Evolutionary conservation across 2,888 invertebrate species (phyloP), one percentile per base, ranked within the genome.

Genomic region (Parasteatoda lunata): DNA sequence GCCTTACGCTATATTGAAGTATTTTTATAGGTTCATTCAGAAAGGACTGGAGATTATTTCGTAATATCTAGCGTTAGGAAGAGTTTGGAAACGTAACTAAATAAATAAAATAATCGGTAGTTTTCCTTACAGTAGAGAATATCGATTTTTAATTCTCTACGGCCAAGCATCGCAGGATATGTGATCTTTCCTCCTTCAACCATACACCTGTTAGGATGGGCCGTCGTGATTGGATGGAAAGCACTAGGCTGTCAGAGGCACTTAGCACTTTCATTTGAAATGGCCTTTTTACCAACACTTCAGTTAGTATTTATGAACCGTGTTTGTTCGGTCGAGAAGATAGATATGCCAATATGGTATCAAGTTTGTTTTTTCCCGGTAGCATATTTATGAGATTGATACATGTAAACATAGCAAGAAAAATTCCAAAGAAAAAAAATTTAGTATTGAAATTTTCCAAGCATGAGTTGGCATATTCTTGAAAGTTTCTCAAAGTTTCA

Each of bases 81-180:
- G 78, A 51, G 45, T 75, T 1, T 15, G 13, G 49, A 49, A 69
- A 15, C 8, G 45, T 64, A 80, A 68, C 76, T 76, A 69, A 82
- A 76, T 70, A 78, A 70, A 78, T 48, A 82, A 82, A 70, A 76
- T 76, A 69, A 66, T 47, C 68, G 68, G 49, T 54, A 15, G 15
- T 47, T 15, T 15, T 52, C 52, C 52, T 51, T 76, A 65, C 65
- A 66, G 72, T 70, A 30, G 77, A 66, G 71, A 77, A 71, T 72
- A 84, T 84, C 84, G 84, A 84, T 84, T 84, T 84, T 84, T 84
- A 77, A 77, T 84, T 84, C 84, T 77, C 72, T 77, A 77, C 72
- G 59, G 59, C 54, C 52, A 64, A 73, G 72, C 49, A n/a, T 76
- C 71, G 71, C 52, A 30, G 77, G 59, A 73, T 66, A 80, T 77